Evolutionary conservation across 2,797 vertebrate species (phyloP).

Genomic region (Pangasius krempfi): DNA sequence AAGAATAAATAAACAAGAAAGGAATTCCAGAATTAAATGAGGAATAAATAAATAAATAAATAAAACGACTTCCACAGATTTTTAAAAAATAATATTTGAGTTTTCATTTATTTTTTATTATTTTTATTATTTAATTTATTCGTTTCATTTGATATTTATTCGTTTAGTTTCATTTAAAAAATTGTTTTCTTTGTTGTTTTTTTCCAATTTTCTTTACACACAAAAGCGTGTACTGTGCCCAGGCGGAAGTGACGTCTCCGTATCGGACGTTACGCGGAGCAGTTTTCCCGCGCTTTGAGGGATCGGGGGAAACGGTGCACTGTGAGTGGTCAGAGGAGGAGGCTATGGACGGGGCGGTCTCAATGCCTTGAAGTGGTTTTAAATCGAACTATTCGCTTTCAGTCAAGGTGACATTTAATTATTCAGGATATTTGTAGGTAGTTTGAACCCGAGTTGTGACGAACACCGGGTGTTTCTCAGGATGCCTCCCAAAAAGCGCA

Average conservation of each 20-base stretch:
- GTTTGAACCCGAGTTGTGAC: not conserved
- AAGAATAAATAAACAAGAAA: not conserved
- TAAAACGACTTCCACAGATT: not conserved
- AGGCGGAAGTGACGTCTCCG: constrained; percentile 39
- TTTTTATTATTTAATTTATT: not conserved
- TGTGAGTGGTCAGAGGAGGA: not conserved
- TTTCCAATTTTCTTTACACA: not conserved
- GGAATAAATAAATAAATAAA: not conserved
- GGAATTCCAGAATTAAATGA: no score
- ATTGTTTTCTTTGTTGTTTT: no score
- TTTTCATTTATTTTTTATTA: no score
- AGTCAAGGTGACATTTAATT: not conserved
- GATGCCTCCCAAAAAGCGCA: constrained; percentile 63
- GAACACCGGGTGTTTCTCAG: not conserved
- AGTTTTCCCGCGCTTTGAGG: constrained; percentile 63
- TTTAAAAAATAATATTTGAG: no score
- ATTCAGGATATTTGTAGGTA: rapidly evolving
- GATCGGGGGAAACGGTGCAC: not conserved
- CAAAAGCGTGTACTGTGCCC: not conserved
- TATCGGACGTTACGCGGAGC: constrained; percentile 45
- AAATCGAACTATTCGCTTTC: not conserved
- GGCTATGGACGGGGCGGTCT: not conserved
- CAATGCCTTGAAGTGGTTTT: not conserved
- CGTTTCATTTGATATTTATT: not conserved
- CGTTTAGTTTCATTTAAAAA: no score